Evolutionary conservation across 2,888 invertebrate genomes (phyloP), one percentile per base, ranked within the genome.

Genomic region (Scotopteryx bipunctaria): DNA sequence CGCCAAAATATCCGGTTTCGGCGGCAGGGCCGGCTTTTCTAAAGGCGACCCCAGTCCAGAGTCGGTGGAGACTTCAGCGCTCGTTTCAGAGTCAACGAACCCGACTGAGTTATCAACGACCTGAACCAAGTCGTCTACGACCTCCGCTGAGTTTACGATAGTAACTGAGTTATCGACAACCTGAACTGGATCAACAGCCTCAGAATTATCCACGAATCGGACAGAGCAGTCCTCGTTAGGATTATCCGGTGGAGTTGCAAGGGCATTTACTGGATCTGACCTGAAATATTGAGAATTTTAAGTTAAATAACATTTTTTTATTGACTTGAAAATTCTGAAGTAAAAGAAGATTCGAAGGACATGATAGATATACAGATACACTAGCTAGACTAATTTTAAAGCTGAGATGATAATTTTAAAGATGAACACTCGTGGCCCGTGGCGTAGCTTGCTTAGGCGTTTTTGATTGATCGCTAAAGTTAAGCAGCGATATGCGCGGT

Each of bases 21-120:
- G 85, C 0, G 82, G 85, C 8, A 78, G 46, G 0, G 71, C 71
- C 0, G 87, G 87, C 25, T 86, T 86, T 14, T 77, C 81, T 1
- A 57, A 19, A 0, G 52, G 37, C 8, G 25, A 53, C 0, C 36
- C 44, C 5, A 48, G 13, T 0, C 54, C 75, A 0, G 69, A 66
- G n/a, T 71, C 74, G 2, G 73, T 61, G 1, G 59, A 47, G 5
- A 61, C 59, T 1, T 53, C 51, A 5, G 35, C 29, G 17, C 31
- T 51, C 2, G 38, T 35, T 13, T 46, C 50, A 8, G 54, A 13
- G 9, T 45, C 40, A 5, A 19, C 16, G 0, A 32, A 6, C 5
- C 55, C 42, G 11, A 41, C 53, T 1, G 41, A 36, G 16, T 52
- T 27, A 5, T 50, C 52, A 11, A 29, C 21, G 5, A 41, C 11